Evolutionary conservation across 2,888 invertebrate species (phyloP).

Genomic region (Amphipoea lucens): DNA sequence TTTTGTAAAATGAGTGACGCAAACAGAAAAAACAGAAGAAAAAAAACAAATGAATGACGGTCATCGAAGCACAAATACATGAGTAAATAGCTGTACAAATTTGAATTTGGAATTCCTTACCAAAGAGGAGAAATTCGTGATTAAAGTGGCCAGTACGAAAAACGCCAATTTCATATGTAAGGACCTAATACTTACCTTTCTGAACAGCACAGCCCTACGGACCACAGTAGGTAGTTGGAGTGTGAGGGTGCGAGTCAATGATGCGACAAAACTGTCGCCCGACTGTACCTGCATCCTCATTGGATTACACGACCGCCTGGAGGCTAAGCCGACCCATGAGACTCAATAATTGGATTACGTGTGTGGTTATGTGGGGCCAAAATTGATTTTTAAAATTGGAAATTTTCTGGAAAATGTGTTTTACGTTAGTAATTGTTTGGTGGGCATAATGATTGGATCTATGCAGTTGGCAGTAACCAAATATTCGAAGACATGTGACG

Average conservation of each 20-base stretch:
- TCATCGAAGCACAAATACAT: too few species aligned
- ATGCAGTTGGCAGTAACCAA: too few species aligned
- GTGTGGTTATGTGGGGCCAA: background rate
- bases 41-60: too few species aligned
- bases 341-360: constrained; percentile 39
- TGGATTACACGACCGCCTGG: constrained; percentile 61
- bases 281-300: constrained; percentile 62
- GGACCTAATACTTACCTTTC: background rate
- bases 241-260: constrained; percentile 69
- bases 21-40: too few species aligned
- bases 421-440: background rate
- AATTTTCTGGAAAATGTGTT: background rate
- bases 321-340: constrained; percentile 20
- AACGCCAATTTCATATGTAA: too few species aligned
- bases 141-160: too few species aligned
- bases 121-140: too few species aligned
- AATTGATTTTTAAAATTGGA: constrained; percentile 29
- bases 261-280: constrained; percentile 66
- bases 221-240: constrained; percentile 25
- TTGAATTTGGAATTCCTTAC: too few species aligned
- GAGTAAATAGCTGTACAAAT: too few species aligned
- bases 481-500: background rate
- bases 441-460: background rate
- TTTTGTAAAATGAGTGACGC: too few species aligned
- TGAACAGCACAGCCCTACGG: constrained; percentile 21